Evolutionary conservation across 2,888 invertebrate genomes (phyloP), one percentile per base, ranked within the genome.

Genomic region (Bellardia pandia): DNA sequence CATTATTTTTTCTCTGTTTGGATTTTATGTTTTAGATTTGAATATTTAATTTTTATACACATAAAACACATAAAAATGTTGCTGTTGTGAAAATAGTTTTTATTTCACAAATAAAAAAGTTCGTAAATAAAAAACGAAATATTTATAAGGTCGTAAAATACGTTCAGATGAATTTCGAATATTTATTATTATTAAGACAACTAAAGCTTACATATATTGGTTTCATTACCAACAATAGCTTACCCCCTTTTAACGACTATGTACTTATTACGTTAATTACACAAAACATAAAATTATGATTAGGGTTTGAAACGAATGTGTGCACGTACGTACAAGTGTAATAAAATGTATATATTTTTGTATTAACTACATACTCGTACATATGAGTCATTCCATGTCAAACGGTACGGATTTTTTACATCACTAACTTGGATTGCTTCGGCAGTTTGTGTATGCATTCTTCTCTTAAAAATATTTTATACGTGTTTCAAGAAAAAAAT

Each of bases 101-200:
- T 56, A 53, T 66, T 66, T 40, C 1, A n/a, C 14, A 56, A 30
- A 77, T 77, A 66, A 77, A 77, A 77, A 77, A 66, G 64, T 66
- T 77, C 2, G 48, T 51, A 16, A 76, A 76, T 76, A 64, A 45
- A 66, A 42, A 45, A 16, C 11, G 40, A 53, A 77, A 66, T 77
- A 66, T 77, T 77, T 64, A 76, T 48, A 64, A 23, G 23, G 42
- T 53, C 66, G 23, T 77, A 77, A 77, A 77, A 75, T 66, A 56
- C 14, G 53, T 56, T 33, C 30, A 51, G 16, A 14, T 53, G n/a
- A n/a, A 42, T 42, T 77, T 66, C 11, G n/a, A 48, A 51, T 62
- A 62, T 51, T 45, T 56, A 56, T 23, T 75, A 23, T 62, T 48
- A 37, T 40, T 45, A n/a, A 23, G 23, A 76, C 3, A 66, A 56